Evolutionary conservation across 2,888 invertebrate genomes (phyloP).

Genomic region (Drosophila nr. fundita): DNA sequence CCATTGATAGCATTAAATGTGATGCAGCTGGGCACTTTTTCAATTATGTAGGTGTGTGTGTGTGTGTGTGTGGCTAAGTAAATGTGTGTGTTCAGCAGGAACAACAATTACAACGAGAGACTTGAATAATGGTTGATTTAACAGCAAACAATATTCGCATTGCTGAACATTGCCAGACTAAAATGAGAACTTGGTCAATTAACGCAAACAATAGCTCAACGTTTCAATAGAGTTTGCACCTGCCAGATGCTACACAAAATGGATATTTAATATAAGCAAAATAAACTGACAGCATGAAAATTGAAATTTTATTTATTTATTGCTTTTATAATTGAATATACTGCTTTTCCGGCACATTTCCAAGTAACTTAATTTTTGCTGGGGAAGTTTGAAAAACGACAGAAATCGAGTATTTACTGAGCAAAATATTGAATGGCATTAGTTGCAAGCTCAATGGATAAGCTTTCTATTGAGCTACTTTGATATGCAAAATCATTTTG

Average conservation of each 20-base stretch:
- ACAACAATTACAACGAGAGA: slow-evolving; percentile 9
- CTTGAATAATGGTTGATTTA: slow-evolving; percentile 28
- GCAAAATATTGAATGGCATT: background rate
- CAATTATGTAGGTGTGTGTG: background rate
- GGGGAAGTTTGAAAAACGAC: background rate
- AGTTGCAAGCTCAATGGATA: background rate
- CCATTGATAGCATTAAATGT: slow-evolving; percentile 48
- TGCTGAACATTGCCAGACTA: slow-evolving; percentile 15
- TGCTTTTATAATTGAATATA: slow-evolving; percentile 1
- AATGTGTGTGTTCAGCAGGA: too few relatives aligned
- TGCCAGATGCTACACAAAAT: slow-evolving; percentile 22
- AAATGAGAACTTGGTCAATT: slow-evolving; percentile 41
- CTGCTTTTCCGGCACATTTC: background rate
- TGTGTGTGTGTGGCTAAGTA: too few relatives aligned
- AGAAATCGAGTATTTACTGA: background rate
- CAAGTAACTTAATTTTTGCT: background rate
- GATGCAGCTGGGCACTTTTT: slow-evolving; percentile 39
- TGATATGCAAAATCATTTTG: background rate
- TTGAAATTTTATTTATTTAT: slow-evolving; percentile 1
- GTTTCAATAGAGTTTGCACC: slow-evolving; percentile 29
- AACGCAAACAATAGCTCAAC: slow-evolving; percentile 23
- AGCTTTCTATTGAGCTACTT: background rate
- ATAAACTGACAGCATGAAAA: slow-evolving; percentile 18
- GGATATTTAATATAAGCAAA: slow-evolving; percentile 13
- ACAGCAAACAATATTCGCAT: slow-evolving; percentile 2